phyloP scores from a whole-genome alignment of 2,113 vertebrate genomes.

The Atractosteus spatula region DNA sequence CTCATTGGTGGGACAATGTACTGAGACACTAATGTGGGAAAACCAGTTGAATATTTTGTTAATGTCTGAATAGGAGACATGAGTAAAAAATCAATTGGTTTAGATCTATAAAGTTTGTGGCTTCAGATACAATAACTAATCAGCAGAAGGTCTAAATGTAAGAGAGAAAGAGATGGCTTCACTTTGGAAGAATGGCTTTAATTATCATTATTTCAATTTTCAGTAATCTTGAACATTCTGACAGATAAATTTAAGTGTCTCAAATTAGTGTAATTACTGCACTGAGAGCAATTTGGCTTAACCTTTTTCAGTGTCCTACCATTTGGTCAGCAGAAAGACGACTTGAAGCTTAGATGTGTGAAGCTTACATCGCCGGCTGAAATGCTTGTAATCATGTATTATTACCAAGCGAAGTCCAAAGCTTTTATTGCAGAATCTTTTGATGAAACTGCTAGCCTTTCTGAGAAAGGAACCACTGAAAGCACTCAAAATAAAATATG shows the following conservation, averaged over 20 bases:
- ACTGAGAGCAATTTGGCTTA: conserved; percentile 3
- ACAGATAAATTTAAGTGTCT: neutral
- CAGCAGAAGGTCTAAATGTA: neutral
- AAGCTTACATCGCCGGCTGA: neutral
- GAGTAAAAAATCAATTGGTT: too few species aligned
- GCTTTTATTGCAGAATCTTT: neutral
- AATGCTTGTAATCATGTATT: neutral
- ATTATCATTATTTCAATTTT: conserved; percentile 10
- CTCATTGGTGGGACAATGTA: neutral
- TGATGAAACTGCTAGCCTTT: neutral
- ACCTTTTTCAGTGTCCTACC: conserved; percentile 7
- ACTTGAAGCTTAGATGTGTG: neutral
- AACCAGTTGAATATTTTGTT: too few species aligned
- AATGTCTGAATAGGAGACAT: too few species aligned
- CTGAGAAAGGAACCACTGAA: neutral
- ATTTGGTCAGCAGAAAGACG: neutral
- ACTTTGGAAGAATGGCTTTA: conserved; percentile 3
- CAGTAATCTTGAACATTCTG: neutral
- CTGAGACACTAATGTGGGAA: neutral
- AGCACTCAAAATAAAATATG: conserved; percentile 2
- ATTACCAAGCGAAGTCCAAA: neutral
- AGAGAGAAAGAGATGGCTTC: neutral
- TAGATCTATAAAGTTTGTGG: too few species aligned
- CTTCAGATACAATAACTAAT: too few species aligned
- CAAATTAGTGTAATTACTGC: conserved; percentile 6